Evolutionary conservation across 2,888 invertebrate genomes (phyloP).

Genomic region (Agrotis exclamationis): DNA sequence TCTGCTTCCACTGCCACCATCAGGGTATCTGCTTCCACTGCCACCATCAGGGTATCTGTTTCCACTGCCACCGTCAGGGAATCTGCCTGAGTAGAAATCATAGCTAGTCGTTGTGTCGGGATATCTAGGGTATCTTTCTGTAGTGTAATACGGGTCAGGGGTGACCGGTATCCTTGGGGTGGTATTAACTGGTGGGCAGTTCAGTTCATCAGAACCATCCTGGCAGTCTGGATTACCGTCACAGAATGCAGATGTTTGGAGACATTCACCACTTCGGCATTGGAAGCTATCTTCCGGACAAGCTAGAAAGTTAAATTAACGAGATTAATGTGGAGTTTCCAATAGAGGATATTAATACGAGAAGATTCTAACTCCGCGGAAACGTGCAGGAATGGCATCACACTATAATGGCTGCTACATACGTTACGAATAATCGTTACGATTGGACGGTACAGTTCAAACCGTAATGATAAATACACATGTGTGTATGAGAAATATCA

Average conservation of each 20-base stretch:
- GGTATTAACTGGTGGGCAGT: slow-evolving; percentile 80
- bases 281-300: slow-evolving; percentile 93
- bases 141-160: neutral
- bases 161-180: slow-evolving; percentile 18
- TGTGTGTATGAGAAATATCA: no score
- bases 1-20: neutral
- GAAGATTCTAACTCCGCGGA: neutral
- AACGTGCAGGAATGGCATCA: slow-evolving; percentile 38
- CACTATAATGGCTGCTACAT: slow-evolving; percentile 25
- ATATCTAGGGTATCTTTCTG: slow-evolving; percentile 19
- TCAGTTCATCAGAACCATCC: slow-evolving; percentile 93
- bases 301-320: slow-evolving; percentile 80
- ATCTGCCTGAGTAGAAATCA: no score
- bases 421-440: no score
- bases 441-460: no score
- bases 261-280: slow-evolving; percentile 93
- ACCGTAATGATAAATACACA: no score
- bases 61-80: no score
- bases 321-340: neutral
- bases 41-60: no score
- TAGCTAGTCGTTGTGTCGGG: neutral
- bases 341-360: neutral
- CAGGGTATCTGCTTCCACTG: no score
- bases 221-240: slow-evolving; percentile 92
- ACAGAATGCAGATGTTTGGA: slow-evolving; percentile 92